Base-by-base conservation (phyloP, 2,113 vertebrate genomes). In the Halcyon malimbica region DNA sequence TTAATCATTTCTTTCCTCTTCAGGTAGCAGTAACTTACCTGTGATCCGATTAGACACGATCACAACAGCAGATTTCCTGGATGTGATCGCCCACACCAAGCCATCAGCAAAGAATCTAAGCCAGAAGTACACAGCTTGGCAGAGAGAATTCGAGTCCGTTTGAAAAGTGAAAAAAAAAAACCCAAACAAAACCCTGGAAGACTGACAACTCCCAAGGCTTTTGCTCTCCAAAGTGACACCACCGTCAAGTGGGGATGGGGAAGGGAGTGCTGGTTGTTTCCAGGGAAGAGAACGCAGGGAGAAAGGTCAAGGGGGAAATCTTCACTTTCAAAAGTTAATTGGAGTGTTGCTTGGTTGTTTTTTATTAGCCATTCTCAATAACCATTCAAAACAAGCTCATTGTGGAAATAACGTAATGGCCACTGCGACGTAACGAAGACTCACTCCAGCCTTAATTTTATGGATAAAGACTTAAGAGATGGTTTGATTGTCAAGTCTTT, bases 61-160 rank as follows among this genome's bases (percentile, higher is more conserved):
- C 87, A 99, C 98, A 24, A 99, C 99, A 0, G 97, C 95, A 0
- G 99, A 99, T 94, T 99, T 99, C 94, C 93, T 99, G 94, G 98
- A 99, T 33, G 99, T 99, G 53, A 97, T 99, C 3, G 41, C 98
- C 39, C 99, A 99, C 96, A 99, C 99, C 84, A 99, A 99, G 95
- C 99, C 98, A 3, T 99, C 99, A 0, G 99, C 98, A 15, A 98
- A 98, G 95, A 99, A 97, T 60, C 95, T 99, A 44, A 98, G 97
- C n/a, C 97, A 98, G 76, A 99, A 97, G 96, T 99, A 99, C 88
- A 86, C 90, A 1, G 99, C 98, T 86, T 99, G 99, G 99, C 98
- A 99, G 97, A 98, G 65, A 69, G 98, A 99, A 67, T 99, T 99
- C 10, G 97, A 99, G 94, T 99, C 99, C 6, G 99, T 99, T 15